phyloP scores from a whole-genome alignment of 2,888 invertebrate genomes.

The Brachylomia viminalis region DNA sequence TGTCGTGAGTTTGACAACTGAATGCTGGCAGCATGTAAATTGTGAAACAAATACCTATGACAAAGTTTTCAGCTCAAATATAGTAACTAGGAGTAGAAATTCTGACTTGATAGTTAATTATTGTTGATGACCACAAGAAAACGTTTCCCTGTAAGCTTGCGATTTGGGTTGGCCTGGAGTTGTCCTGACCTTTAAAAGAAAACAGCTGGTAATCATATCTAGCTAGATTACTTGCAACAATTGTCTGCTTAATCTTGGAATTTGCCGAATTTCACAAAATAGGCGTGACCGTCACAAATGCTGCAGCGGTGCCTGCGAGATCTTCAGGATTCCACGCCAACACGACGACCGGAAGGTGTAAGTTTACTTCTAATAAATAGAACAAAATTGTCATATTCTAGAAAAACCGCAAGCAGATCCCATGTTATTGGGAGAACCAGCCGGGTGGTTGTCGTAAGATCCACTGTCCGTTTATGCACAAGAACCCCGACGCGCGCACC shows the following conservation, averaged over 20 bases:
- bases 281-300: neutral
- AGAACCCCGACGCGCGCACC: conserved; percentile 87
- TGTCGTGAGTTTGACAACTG: neutral
- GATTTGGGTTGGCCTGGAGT: neutral
- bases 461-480: conserved; percentile 96
- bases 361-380: conserved; percentile 25
- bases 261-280: conserved; percentile 1
- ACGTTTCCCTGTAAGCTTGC: neutral
- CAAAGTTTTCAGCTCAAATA: neutral
- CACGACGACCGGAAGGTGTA: neutral
- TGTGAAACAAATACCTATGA: neutral
- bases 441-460: conserved; percentile 96
- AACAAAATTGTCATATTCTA: conserved; percentile 76
- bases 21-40: neutral
- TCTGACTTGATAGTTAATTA: neutral
- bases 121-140: neutral
- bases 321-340: neutral
- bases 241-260: neutral
- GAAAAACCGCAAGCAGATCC: conserved; percentile 95
- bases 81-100: neutral
- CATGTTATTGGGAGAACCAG: conserved; percentile 97
- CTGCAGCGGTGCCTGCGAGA: neutral
- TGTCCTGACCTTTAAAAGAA: neutral
- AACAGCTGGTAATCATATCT: neutral
- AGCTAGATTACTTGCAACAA: neutral